Evolutionary conservation across 2,888 invertebrate genomes (phyloP).

Genomic region (Parnassius glacialis): DNA sequence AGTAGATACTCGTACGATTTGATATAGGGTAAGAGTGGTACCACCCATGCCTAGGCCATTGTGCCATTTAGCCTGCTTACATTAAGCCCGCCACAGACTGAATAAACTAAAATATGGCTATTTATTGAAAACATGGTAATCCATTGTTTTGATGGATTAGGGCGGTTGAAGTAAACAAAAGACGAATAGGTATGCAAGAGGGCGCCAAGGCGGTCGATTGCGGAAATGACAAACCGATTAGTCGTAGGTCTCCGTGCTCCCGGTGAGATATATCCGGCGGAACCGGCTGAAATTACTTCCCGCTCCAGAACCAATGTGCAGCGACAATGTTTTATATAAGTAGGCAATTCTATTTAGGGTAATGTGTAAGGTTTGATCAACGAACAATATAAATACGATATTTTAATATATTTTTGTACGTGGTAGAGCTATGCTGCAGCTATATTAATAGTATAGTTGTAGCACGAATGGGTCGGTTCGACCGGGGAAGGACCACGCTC

Average conservation of each 20-base stretch:
- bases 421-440: too few relatives aligned
- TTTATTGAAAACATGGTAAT: too few relatives aligned
- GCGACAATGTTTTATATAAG: constrained; percentile 57
- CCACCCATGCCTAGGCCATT: too few relatives aligned
- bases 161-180: constrained; percentile 45
- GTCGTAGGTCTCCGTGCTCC: constrained; percentile 64
- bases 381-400: neutral
- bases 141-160: neutral
- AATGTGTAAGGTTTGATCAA: constrained; percentile 2
- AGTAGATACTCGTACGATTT: too few relatives aligned
- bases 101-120: too few relatives aligned
- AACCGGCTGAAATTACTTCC: constrained; percentile 70
- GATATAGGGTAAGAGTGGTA: too few relatives aligned
- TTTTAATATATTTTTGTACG: too few relatives aligned
- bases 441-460: too few relatives aligned
- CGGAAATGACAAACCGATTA: constrained; percentile 78
- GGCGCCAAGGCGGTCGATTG: constrained; percentile 61
- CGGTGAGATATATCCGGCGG: constrained; percentile 74
- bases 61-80: too few relatives aligned
- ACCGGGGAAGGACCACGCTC: too few relatives aligned
- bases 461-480: too few relatives aligned
- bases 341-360: constrained; percentile 57
- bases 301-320: constrained; percentile 48
- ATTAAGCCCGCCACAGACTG: too few relatives aligned
- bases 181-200: constrained; percentile 61